Evolutionary conservation across 2,888 invertebrate genomes (phyloP), one percentile per base, ranked within the genome.

Genomic region (Nasonovia ribisnigri): DNA sequence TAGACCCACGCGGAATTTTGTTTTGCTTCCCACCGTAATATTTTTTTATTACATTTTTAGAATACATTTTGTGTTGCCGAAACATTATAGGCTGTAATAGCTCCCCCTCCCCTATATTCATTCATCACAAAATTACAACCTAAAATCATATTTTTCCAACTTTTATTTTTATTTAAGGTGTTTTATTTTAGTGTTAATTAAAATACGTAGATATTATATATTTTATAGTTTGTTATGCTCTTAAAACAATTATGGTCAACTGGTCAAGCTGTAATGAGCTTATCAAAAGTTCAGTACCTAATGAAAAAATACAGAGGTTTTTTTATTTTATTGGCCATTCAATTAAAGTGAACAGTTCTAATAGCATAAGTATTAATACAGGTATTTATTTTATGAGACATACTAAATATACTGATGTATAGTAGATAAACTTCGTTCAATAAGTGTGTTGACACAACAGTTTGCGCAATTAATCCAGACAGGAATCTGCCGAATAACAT

Each of bases 401-500:
- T 92, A 94, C 94, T 94, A 43, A 94, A 88, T 90, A 94, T 94
- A 87, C 94, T 94, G 60, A 94, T 90, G 94, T 94, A 94, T n/a
- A 94, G 87, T 36, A 94, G 60, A 84, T 90, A 54, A 16, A 91
- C 48, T 43, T 93, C 57, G 48, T 60, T 36, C 48, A 92, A 86
- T 36, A 94, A 57, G 24, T 94, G 90, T 54, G 88, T 94, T 36
- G 94, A 94, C 43, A 97, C 96, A 36, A 98, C 43, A 88, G 86
- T 86, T 95, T 99, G 99, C 0, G 97, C 97, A 36, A 97, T 95
- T 26, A 97, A 95, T 10, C 98, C 98, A 0, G 98, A 97, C 24
- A 98, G 95, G 95, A 98, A 98, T 94, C 98, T 97, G 10, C 99
- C 99, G 5, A 97, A 95, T 97, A 98, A 96, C 94, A 97, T 97